phyloP scores from a whole-genome alignment of 2,888 invertebrate species.

The Ophonus ardosiacus region DNA sequence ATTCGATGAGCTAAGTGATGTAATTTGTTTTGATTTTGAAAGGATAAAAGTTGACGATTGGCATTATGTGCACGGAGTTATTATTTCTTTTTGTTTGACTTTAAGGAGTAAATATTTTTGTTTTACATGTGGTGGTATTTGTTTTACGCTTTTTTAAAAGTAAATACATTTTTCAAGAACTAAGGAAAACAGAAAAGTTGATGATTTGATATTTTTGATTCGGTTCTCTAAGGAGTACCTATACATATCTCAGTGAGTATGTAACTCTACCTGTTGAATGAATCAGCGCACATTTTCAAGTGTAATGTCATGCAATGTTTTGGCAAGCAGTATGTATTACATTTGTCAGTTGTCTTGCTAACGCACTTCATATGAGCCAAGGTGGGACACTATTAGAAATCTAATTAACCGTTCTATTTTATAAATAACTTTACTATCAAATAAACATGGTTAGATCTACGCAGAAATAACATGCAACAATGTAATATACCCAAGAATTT shows the following conservation, averaged over 20 bases:
- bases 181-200: too few species aligned
- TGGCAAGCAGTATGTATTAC: conserved; percentile 13
- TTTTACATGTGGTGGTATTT: neutral
- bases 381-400: conserved; percentile 20
- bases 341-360: conserved; percentile 26
- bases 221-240: too few species aligned
- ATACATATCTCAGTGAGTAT: neutral
- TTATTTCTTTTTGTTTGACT: neutral
- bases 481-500: too few species aligned
- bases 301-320: conserved; percentile 34
- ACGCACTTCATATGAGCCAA: neutral
- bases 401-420: neutral
- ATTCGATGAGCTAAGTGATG: conserved; percentile 8
- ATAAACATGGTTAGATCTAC: neutral
- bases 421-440: neutral
- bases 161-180: neutral
- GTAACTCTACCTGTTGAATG: conserved; percentile 39
- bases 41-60: neutral
- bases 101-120: neutral
- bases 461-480: neutral
- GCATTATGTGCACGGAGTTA: neutral
- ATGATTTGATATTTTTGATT: too few species aligned
- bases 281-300: conserved; percentile 28
- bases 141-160: neutral
- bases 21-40: conserved; percentile 27